These are phyloP conservation scores for Mirounga angustirostris DNA, from an alignment of 2,113 vertebrate genomes.

Conservation along the genomic window DNA sequence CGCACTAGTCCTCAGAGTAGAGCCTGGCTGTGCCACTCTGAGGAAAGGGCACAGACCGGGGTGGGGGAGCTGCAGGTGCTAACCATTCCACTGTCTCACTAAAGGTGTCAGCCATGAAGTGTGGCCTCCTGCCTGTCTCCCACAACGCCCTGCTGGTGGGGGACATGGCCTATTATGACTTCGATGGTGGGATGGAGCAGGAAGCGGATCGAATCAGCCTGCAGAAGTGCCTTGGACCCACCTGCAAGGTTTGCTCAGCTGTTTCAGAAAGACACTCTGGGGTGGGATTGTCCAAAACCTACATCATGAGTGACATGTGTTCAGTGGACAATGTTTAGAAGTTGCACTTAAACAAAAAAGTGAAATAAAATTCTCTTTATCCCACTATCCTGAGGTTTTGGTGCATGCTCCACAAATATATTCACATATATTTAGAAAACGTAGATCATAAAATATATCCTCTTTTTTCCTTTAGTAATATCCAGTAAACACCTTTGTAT, in stretches of 20 bases:
- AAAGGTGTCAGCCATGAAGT: slow-evolving; percentile 97
- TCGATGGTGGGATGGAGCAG: slow-evolving; percentile 94
- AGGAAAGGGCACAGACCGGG: not conserved
- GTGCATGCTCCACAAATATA: not conserved
- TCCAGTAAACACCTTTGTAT: not conserved
- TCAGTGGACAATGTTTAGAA: not conserved
- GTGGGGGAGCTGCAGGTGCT: not conserved
- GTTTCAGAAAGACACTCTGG: not conserved
- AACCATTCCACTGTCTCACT: not conserved
- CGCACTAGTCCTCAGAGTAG: not conserved
- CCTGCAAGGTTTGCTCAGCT: slow-evolving; percentile 92
- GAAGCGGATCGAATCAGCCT: slow-evolving; percentile 95
- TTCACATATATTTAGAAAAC: not conserved
- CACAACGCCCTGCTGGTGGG: slow-evolving; percentile 96
- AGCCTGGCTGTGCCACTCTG: not conserved
- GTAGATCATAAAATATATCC: not conserved
- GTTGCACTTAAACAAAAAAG: not conserved
- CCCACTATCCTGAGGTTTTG: not conserved
- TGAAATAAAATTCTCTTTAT: not conserved
- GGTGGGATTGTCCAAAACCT: not conserved
- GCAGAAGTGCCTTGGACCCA: slow-evolving; percentile 97
- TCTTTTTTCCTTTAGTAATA: slow-evolving; percentile 2
- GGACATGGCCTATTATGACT: slow-evolving; percentile 95
- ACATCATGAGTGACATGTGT: not conserved
- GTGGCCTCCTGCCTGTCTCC: slow-evolving; percentile 95